These are phyloP conservation scores for Balaenoptera acutorostrata DNA, from an alignment of 2,113 vertebrate species.

Conservation along the genomic window DNA sequence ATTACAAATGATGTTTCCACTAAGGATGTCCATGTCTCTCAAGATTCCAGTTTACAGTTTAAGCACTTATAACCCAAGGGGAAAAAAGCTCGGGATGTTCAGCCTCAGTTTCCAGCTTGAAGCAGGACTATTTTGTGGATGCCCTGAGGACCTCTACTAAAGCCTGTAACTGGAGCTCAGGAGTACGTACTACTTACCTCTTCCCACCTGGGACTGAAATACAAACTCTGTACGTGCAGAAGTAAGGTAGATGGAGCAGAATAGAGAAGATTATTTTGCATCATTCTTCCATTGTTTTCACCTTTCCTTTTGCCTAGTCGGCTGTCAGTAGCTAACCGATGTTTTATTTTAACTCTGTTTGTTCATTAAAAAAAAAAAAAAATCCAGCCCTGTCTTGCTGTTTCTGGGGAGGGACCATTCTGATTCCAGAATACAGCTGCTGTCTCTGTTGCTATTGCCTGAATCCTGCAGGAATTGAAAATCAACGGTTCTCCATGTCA, in stretches of 20 bases:
- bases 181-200: background rate
- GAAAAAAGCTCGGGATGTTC: background rate
- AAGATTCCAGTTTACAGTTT: constrained; percentile 19
- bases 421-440: background rate
- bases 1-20: background rate
- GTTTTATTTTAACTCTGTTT: background rate
- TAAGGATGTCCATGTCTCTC: constrained; percentile 26
- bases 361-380: background rate
- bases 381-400: background rate
- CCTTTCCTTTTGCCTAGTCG: background rate
- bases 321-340: background rate
- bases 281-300: background rate
- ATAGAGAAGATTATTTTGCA: background rate
- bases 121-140: background rate
- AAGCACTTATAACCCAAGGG: background rate
- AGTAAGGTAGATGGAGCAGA: background rate
- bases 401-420: background rate
- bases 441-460: background rate
- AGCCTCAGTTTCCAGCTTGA: background rate
- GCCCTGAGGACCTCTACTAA: background rate
- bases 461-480: background rate
- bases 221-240: background rate
- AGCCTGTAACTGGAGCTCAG: background rate
- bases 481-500: background rate
- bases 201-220: background rate